A percentile compares a stretch with the other conserved stretches of the same genome.
These are phyloP conservation scores for Archivesica marissinica DNA, from an alignment of 1,140 invertebrate genomes.

Conservation along the genomic window DNA sequence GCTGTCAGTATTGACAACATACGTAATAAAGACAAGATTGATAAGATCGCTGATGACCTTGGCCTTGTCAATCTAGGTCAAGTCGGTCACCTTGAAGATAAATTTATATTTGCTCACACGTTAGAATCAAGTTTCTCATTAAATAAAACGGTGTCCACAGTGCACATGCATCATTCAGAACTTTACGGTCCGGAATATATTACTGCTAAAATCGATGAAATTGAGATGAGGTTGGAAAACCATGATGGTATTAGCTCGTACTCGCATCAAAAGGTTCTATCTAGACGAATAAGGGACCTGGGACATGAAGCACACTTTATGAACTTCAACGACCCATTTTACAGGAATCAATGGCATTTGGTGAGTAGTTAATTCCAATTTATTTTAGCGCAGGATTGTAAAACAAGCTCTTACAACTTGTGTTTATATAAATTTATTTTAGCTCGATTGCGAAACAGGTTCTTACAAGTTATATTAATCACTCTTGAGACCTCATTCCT, in stretches of 20 bases:
- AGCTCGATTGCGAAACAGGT: no score
- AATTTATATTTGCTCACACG: slow-evolving; percentile 58
- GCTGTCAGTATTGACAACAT: slow-evolving; percentile 48
- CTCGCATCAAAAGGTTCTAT: slow-evolving; percentile 71
- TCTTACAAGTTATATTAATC: no score
- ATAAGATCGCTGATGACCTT: slow-evolving; percentile 62
- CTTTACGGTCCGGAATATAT: slow-evolving; percentile 12
- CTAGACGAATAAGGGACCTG: slow-evolving; percentile 69
- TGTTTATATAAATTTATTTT: no score
- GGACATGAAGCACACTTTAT: not conserved
- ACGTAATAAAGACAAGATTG: slow-evolving; percentile 1
- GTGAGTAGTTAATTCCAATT: slow-evolving; percentile 62
- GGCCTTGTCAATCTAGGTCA: slow-evolving; percentile 59
- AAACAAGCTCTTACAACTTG: not conserved
- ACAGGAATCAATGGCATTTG: slow-evolving; percentile 81
- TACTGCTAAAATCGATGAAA: not conserved
- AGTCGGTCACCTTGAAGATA: slow-evolving; percentile 63
- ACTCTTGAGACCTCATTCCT: no score
- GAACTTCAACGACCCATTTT: slow-evolving; percentile 77
- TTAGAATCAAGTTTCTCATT: not conserved
- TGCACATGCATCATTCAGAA: slow-evolving; percentile 34
- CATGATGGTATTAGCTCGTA: slow-evolving; percentile 76
- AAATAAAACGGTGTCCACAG: slow-evolving; percentile 27
- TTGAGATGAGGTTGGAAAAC: slow-evolving; percentile 67
- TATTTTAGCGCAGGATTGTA: not conserved